These are phyloP conservation scores for Varroa destructor DNA, from an alignment of 1,140 invertebrate species.

Conservation along the genomic window DNA sequence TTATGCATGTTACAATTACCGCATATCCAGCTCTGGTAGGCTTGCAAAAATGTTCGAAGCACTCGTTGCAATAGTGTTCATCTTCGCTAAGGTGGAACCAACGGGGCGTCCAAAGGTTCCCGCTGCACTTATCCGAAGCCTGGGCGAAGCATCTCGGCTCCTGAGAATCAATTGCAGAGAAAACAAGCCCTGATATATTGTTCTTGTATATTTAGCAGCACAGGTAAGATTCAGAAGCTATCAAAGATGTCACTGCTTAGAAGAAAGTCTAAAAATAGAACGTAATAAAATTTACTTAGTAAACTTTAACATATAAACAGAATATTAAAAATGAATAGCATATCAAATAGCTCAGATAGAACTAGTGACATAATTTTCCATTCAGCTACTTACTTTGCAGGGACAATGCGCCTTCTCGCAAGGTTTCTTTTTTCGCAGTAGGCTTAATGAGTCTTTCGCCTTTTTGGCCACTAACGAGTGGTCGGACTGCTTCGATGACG, in stretches of 20 bases:
- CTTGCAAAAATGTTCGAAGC: constrained; percentile 43
- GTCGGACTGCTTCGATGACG: constrained; percentile 23
- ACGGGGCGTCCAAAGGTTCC: constrained; percentile 40
- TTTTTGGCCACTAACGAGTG: constrained; percentile 5
- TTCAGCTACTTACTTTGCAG: background rate
- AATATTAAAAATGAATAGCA: no score
- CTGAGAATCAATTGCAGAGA: background rate
- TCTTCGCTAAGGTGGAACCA: constrained; percentile 43
- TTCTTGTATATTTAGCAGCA: no score
- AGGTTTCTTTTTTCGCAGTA: constrained; percentile 1
- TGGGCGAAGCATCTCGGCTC: constrained; percentile 31
- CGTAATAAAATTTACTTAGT: no score
- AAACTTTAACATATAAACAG: no score
- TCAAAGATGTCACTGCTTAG: no score
- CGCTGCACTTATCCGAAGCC: constrained; percentile 31
- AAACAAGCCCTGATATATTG: no score
- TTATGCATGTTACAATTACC: constrained; percentile 5
- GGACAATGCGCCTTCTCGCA: constrained; percentile 23
- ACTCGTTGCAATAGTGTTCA: constrained; percentile 44
- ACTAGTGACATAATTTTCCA: no score
- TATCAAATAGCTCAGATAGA: no score
- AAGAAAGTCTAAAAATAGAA: no score
- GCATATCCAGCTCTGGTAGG: constrained; percentile 28
- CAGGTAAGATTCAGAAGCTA: no score
- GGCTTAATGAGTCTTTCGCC: constrained; percentile 2